phyloP scores from a whole-genome alignment of 2,888 invertebrate species.

The Tenthredo notha region DNA sequence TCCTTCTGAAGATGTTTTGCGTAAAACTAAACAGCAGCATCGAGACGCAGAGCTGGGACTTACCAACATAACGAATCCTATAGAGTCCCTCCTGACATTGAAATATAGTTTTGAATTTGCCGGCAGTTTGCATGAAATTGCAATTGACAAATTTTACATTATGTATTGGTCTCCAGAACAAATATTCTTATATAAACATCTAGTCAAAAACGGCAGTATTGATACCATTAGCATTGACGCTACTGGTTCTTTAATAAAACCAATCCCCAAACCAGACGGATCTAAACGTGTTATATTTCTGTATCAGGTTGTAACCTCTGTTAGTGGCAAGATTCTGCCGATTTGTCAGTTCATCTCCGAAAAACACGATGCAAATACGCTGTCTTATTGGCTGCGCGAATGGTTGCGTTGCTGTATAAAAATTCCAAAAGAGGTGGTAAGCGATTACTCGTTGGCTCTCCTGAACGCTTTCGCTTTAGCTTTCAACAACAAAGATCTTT shows the following conservation, averaged over 20 bases:
- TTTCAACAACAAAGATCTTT: not conserved
- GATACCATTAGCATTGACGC: not conserved
- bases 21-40: slow-evolving; percentile 19
- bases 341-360: not conserved
- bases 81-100: not conserved
- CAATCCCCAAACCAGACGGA: not conserved
- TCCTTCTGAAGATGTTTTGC: not conserved
- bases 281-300: not conserved
- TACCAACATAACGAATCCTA: not conserved
- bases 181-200: not conserved
- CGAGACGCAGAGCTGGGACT: slow-evolving; percentile 2
- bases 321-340: slow-evolving; percentile 1
- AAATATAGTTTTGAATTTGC: not conserved
- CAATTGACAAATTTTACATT: slow-evolving; percentile 25
- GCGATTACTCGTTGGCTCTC: not conserved
- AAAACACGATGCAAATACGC: not conserved
- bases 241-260: not conserved
- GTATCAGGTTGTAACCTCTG: not conserved
- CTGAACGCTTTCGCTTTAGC: slow-evolving; percentile 11
- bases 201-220: not conserved
- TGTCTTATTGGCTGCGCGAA: not conserved
- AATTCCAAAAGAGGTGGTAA: slow-evolving; percentile 6
- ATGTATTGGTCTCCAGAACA: slow-evolving; percentile 13
- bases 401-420: slow-evolving; percentile 13
- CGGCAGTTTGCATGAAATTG: slow-evolving; percentile 21